These are phyloP conservation scores for Varanus komodoensis DNA, from an alignment of 2,113 vertebrate species.

Conservation along the genomic window DNA sequence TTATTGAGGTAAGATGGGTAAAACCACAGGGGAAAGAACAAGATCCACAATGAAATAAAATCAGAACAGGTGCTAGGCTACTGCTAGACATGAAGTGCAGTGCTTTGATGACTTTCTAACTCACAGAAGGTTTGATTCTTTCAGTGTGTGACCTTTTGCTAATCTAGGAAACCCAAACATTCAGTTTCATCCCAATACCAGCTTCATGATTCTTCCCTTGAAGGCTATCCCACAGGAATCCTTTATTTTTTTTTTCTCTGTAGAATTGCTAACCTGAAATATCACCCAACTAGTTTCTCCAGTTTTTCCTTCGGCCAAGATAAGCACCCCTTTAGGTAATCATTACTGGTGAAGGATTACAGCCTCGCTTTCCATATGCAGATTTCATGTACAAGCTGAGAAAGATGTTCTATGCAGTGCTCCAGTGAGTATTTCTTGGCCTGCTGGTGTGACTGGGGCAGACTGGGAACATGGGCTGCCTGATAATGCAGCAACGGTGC, in stretches of 20 bases:
- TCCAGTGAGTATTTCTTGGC: not conserved
- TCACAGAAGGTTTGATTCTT: no score
- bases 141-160: no score
- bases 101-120: not conserved
- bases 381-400: not conserved
- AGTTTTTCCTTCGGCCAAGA: not conserved
- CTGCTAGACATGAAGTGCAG: not conserved
- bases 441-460: not conserved
- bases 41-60: not conserved
- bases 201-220: no score
- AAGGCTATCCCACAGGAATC: no score
- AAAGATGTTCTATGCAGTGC: not conserved
- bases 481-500: not conserved
- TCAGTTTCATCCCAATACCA: no score
- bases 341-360: not conserved
- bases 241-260: not conserved
- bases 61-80: not conserved
- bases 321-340: not conserved
- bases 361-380: not conserved
- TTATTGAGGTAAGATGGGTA: not conserved
- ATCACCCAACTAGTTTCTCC: not conserved
- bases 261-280: not conserved
- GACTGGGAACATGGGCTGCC: not conserved
- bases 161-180: not conserved
- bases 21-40: not conserved